A percentile compares a stretch with the other conserved stretches of the same genome.
Evolutionary conservation across 1,140 invertebrate species (phyloP).

Genomic region (Drosophila bifasciata): DNA sequence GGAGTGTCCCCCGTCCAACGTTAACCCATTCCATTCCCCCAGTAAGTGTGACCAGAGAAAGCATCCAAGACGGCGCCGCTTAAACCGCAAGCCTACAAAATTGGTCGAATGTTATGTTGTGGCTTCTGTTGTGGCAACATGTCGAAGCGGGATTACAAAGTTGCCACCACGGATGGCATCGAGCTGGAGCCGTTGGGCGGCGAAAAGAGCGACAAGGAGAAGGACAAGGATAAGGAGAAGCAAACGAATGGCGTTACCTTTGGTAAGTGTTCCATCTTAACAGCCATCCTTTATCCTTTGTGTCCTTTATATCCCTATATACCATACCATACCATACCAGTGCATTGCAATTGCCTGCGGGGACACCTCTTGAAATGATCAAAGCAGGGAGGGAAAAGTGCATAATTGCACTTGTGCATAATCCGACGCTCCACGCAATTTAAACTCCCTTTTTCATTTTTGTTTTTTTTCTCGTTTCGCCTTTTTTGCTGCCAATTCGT

Average conservation of each 20-base stretch:
- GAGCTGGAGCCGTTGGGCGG: conserved; percentile 83
- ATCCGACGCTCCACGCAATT: conserved; percentile 52
- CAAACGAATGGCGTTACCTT: conserved; percentile 83
- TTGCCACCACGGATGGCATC: conserved; percentile 83
- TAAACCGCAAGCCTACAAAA: conserved; percentile 73
- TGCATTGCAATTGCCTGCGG: conserved; percentile 44
- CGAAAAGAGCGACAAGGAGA: conserved; percentile 81
- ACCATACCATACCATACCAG: too few species aligned
- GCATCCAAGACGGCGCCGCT: conserved; percentile 69
- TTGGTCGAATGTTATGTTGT: conserved; percentile 84
- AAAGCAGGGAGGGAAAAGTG: conserved; percentile 44
- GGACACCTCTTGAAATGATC: conserved; percentile 37
- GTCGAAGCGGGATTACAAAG: conserved; percentile 84
- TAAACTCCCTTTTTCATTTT: conserved; percentile 11
- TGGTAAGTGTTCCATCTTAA: conserved; percentile 58
- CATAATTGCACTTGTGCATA: conserved; percentile 77
- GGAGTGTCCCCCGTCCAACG: conserved; percentile 2
- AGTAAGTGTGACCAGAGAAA: conserved; percentile 15
- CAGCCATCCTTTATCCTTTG: background rate
- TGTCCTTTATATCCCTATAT: too few species aligned
- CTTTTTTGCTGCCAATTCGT: conserved; percentile 31
- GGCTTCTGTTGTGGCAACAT: conserved; percentile 84
- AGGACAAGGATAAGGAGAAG: conserved; percentile 83
- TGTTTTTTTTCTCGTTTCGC: background rate
- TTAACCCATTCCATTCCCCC: conserved; percentile 5